phyloP scores from a whole-genome alignment of 2,797 vertebrate species.

The Erithacus rubecula region DNA sequence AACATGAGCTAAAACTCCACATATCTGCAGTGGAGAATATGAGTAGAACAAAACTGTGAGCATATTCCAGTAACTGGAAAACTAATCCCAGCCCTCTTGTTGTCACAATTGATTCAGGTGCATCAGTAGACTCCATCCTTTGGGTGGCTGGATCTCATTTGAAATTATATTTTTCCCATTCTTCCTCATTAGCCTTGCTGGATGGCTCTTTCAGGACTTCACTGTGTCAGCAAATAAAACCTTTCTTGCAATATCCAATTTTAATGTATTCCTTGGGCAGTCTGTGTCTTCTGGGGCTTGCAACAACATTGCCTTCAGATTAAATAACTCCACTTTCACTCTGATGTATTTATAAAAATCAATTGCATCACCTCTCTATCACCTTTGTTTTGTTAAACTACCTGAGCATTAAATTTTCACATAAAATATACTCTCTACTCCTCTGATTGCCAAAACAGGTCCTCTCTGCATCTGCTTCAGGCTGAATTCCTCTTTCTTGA shows the following conservation, averaged over 20 bases:
- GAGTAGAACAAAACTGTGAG: not conserved
- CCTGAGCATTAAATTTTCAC: not conserved
- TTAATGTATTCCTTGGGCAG: not conserved
- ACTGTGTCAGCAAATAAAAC: not conserved
- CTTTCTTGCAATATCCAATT: not conserved
- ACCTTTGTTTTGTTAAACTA: slow-evolving; percentile 36
- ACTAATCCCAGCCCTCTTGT: not conserved
- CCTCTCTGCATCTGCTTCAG: not conserved
- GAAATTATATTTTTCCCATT: not conserved
- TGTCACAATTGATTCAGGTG: not conserved
- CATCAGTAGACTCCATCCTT: not conserved
- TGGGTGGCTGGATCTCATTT: not conserved
- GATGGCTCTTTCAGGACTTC: not conserved
- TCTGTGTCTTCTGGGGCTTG: not conserved
- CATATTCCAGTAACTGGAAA: not conserved
- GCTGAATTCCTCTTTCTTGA: not conserved
- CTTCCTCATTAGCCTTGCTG: not conserved
- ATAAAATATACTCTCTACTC: not conserved
- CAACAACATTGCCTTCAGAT: not conserved
- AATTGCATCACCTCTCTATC: not conserved
- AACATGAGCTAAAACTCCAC: not conserved
- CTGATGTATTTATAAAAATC: not conserved
- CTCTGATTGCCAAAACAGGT: not conserved
- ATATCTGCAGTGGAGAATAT: not conserved
- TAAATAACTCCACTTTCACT: not conserved